These are phyloP conservation scores for Scleropages formosus DNA, from an alignment of 2,797 vertebrate genomes.

Conservation along the genomic window DNA sequence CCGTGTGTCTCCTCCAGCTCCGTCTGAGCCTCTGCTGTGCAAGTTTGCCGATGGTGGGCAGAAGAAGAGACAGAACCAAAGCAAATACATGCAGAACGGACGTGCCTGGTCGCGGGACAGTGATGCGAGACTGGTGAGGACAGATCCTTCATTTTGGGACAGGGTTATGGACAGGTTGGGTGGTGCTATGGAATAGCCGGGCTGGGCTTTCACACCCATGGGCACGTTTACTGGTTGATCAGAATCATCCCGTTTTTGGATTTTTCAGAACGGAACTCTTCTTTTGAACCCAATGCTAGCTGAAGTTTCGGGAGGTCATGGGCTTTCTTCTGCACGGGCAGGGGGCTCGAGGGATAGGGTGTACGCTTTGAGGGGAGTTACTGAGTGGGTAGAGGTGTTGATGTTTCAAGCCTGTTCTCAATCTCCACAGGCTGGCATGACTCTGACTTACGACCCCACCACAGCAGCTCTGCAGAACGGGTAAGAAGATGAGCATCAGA, in stretches of 20 bases:
- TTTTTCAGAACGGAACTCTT: neutral
- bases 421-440: constrained; percentile 86
- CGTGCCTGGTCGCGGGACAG: constrained; percentile 87
- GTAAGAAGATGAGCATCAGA: constrained; percentile 64
- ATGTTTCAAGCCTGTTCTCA: no score
- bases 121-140: constrained; percentile 96
- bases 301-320: no score
- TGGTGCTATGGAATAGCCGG: no score
- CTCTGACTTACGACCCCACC: constrained; percentile 93
- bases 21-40: constrained; percentile 90
- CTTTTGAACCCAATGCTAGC: no score
- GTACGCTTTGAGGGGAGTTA: neutral
- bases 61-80: constrained; percentile 93
- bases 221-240: no score
- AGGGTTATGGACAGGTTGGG: no score
- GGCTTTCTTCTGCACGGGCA: neutral
- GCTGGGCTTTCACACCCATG: no score
- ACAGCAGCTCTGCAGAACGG: constrained; percentile 94
- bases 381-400: no score
- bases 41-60: constrained; percentile 96
- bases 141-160: neutral
- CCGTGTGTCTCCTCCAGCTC: constrained; percentile 57
- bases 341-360: neutral
- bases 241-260: no score
- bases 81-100: constrained; percentile 91